A percentile compares a stretch with the other conserved stretches of the same genome.
These are phyloP conservation scores for Steatornis caripensis DNA, from an alignment of 2,113 vertebrate species.

Conservation along the genomic window DNA sequence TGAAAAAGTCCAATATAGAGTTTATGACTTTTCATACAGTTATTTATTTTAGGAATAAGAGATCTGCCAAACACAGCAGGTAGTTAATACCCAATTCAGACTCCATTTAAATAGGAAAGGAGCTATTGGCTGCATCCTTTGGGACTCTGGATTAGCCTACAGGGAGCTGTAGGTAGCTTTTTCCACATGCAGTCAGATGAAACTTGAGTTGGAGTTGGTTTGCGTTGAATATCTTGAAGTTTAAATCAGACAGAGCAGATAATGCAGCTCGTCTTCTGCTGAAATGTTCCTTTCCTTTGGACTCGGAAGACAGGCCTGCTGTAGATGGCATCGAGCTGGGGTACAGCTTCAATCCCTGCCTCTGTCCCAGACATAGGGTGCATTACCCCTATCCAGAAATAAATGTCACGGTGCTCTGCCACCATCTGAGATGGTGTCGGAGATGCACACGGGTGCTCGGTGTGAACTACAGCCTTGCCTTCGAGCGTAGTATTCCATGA, in stretches of 20 bases:
- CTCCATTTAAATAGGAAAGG: slow-evolving; percentile 47
- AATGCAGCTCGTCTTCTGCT: background rate
- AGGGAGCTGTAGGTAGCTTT: slow-evolving; percentile 27
- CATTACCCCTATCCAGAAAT: background rate
- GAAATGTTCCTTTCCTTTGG: background rate
- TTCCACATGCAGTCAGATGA: background rate
- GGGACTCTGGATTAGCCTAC: slow-evolving; percentile 49
- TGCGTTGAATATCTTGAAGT: background rate
- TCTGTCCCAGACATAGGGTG: background rate
- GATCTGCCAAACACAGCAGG: slow-evolving; percentile 64
- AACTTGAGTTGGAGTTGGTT: background rate
- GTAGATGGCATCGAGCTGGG: background rate
- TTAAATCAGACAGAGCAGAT: background rate
- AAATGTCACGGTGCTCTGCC: background rate
- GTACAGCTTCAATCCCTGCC: background rate
- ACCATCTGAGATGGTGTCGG: background rate
- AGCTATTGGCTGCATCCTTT: slow-evolving; percentile 30
- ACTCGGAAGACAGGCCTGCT: background rate
- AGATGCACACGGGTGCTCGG: background rate
- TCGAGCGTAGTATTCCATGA: accelerated
- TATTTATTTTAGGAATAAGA: slow-evolving; percentile 68
- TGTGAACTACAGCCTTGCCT: background rate
- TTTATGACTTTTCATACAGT: slow-evolving; percentile 63
- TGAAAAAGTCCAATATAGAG: slow-evolving; percentile 61
- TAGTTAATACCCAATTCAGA: slow-evolving; percentile 64